These are phyloP conservation scores for Calliopsis andreniformis DNA, from an alignment of 1,140 invertebrate species.

Conservation along the genomic window DNA sequence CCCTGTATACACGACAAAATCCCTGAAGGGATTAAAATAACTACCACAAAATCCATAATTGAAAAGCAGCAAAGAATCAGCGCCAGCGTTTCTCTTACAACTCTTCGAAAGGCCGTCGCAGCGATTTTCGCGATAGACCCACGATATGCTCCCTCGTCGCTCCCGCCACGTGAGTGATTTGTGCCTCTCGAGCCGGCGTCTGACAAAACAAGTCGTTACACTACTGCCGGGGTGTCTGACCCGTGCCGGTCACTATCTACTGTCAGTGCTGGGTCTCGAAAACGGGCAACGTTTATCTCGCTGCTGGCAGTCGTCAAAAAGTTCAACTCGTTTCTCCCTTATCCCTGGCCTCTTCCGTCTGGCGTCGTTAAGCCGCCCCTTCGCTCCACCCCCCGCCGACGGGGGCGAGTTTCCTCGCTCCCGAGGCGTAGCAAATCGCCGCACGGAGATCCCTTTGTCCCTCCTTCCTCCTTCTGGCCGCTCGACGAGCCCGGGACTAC, in stretches of 20 bases:
- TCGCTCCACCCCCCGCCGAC: not conserved
- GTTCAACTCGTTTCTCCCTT: slow-evolving; percentile 58
- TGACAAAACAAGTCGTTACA: slow-evolving; percentile 66
- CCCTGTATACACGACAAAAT: no score
- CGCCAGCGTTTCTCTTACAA: slow-evolving; percentile 2
- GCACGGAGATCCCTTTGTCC: not conserved
- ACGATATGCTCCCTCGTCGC: not conserved
- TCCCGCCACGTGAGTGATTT: slow-evolving; percentile 52
- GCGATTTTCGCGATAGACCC: slow-evolving; percentile 48
- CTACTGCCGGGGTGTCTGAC: slow-evolving; percentile 49
- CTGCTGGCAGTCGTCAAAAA: slow-evolving; percentile 60
- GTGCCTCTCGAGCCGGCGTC: slow-evolving; percentile 53
- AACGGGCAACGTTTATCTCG: slow-evolving; percentile 63
- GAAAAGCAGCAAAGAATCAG: not conserved
- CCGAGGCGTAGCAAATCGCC: slow-evolving; percentile 8
- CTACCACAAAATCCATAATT: no score
- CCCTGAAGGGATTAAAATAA: no score
- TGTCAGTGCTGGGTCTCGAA: slow-evolving; percentile 46
- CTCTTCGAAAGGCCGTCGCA: slow-evolving; percentile 37
- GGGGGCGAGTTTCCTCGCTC: not conserved
- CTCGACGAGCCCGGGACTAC: not conserved
- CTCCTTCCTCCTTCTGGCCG: not conserved
- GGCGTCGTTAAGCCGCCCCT: slow-evolving; percentile 52
- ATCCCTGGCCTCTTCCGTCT: slow-evolving; percentile 21
- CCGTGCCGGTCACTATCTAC: slow-evolving; percentile 52